These are phyloP conservation scores for Steinernema khuongi DNA, from an alignment of 1,140 invertebrate genomes.

Conservation along the genomic window DNA sequence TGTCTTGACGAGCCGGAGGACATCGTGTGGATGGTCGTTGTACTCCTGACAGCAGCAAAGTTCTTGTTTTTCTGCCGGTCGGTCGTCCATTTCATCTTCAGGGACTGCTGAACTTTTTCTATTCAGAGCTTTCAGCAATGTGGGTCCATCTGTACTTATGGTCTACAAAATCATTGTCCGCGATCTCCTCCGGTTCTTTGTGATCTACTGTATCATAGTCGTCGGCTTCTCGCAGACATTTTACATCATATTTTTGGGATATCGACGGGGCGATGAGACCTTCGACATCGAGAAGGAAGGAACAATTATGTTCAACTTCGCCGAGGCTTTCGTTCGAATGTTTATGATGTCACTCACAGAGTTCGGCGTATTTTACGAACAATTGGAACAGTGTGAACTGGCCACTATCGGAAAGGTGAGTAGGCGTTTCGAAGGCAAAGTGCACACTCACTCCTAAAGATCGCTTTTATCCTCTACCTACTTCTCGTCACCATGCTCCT, in stretches of 20 bases:
- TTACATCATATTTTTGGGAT: conserved; percentile 82
- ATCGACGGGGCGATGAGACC: conserved; percentile 63
- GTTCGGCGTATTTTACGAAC: conserved; percentile 84
- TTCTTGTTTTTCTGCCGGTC: conserved; percentile 94
- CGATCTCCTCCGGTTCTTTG: conserved; percentile 86
- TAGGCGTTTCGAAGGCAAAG: background rate
- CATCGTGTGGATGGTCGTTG: conserved; percentile 80
- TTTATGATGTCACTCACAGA: conserved; percentile 94
- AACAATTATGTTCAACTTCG: conserved; percentile 58
- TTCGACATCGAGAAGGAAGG: conserved; percentile 39
- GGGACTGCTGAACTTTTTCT: conserved; percentile 11
- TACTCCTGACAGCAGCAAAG: conserved; percentile 90
- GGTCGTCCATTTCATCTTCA: conserved; percentile 13
- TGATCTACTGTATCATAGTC: conserved; percentile 91
- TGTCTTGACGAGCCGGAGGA: conserved; percentile 81
- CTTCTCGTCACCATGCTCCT: conserved; percentile 85
- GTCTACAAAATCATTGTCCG: conserved; percentile 96
- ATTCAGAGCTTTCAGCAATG: conserved; percentile 85
- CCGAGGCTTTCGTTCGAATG: conserved; percentile 81
- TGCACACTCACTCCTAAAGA: conserved; percentile 63
- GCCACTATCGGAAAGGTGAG: conserved; percentile 77
- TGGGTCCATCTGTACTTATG: conserved; percentile 97
- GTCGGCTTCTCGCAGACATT: conserved; percentile 96
- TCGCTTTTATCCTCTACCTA: conserved; percentile 90
- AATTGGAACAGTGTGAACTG: conserved; percentile 80